Evolutionary conservation across 64 coral and sea anemone species (phyloP), one percentile per base, ranked within the genome.

Genomic region (Porites lutea): DNA sequence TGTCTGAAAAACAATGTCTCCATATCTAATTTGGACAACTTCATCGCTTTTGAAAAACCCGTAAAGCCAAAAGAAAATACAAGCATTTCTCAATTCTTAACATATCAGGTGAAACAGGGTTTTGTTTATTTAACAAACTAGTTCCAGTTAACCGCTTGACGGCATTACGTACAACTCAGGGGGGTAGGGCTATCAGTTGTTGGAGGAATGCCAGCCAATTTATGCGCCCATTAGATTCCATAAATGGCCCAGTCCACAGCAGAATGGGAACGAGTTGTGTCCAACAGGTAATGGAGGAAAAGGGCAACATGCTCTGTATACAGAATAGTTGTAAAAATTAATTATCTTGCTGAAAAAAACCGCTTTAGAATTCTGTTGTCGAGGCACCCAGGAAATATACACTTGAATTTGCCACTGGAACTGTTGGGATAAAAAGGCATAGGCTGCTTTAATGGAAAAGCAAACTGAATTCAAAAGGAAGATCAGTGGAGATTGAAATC

Each of bases 1-100:
- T 4, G 6, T 7, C 4, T 53, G 21, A 64, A 87, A 72, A 72
- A 49, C 51, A 65, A 87, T 65, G 51, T 67, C 52, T 47, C 68
- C 21, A 59, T 65, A 67, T 57, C 63, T 62, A 22, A 59, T 23
- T 21, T 62, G 51, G 8, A 65, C 60, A 46, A 83, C 23, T 59
- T 83, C 18, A 44, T 83, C 61, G 20, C 20, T 83, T 37, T n/a
- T 51, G 47, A 51, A 77, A 77, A 51, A 77, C 18, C 18, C 13
- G 12, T 47, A 47, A 77, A 77, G 74, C 57, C 18, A 88, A 65
- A 64, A 93, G 21, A 87, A 92, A 61, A 93, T 82, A 65, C 92
- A 93, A 21, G 88, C 86, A 48, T 93, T 88, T 46, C 92, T 79
- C 20, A 89, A 48, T 58, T 59, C 51, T 37, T 89, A 12, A 47